Conservation (phyloP, 2,113 vertebrate genomes). For the Scolopax mira region DNA sequence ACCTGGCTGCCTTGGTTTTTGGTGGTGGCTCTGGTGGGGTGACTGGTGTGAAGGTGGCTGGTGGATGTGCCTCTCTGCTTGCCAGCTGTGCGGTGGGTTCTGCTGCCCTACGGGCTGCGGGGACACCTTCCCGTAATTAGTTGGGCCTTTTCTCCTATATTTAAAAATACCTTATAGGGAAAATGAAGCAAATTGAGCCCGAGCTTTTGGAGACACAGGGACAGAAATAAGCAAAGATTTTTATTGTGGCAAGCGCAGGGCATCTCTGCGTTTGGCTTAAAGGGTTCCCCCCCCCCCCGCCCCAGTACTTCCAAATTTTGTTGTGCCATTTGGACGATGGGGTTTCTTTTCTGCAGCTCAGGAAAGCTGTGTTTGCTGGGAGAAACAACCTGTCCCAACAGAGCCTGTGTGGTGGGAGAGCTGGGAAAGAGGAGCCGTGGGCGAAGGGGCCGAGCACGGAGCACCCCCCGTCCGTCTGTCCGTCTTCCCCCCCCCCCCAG, state of each 20-base stretch:
- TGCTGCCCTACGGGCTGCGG: background rate
- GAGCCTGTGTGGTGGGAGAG: background rate
- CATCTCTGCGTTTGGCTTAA: background rate
- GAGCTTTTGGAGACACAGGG: background rate
- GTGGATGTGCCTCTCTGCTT: background rate
- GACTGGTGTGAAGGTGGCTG: background rate
- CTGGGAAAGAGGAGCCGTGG: background rate
- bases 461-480: background rate
- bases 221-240: background rate
- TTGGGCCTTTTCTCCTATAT: background rate
- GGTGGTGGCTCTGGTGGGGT: background rate
- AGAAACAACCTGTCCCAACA: accelerated
- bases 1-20: background rate
- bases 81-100: background rate
- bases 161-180: background rate
- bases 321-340: background rate
- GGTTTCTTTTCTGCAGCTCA: background rate
- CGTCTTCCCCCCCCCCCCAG: background rate
- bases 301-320: background rate
- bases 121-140: background rate
- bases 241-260: background rate
- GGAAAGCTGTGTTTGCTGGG: background rate
- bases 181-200: background rate
- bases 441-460: accelerated
- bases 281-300: background rate